phyloP scores from a whole-genome alignment of 2,113 vertebrate genomes.

The Myotis yumanensis region DNA sequence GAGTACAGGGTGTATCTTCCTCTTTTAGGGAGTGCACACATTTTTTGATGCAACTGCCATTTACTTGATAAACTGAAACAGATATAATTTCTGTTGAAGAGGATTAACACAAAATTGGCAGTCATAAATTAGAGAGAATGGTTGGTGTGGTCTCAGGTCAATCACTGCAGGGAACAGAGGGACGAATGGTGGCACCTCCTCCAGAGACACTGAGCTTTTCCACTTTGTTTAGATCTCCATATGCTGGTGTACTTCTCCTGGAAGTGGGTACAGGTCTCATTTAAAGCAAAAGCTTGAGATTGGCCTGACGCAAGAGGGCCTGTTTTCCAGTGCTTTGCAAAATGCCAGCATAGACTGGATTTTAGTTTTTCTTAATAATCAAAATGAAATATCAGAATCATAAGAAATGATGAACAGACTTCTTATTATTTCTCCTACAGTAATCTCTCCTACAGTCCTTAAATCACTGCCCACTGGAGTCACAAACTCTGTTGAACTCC shows the following conservation, averaged over 20 bases:
- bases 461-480: neutral
- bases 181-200: constrained; percentile 66
- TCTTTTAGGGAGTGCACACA: neutral
- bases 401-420: neutral
- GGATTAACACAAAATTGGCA: constrained; percentile 75
- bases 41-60: constrained; percentile 29
- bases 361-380: neutral
- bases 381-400: constrained; percentile 11
- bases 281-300: neutral
- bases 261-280: neutral
- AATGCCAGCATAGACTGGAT: neutral
- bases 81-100: constrained; percentile 76
- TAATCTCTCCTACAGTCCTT: neutral
- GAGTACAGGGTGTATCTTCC: neutral
- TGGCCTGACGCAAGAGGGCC: neutral
- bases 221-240: constrained; percentile 60
- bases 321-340: neutral
- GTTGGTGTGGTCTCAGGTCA: constrained; percentile 75
- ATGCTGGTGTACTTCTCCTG: constrained; percentile 51
- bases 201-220: constrained; percentile 64
- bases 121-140: constrained; percentile 74
- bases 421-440: neutral
- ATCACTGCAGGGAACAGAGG: constrained; percentile 68
- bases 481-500: neutral
- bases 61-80: constrained; percentile 73